phyloP scores from a whole-genome alignment of 2,113 vertebrate genomes.

The Corydoras maculifer region DNA sequence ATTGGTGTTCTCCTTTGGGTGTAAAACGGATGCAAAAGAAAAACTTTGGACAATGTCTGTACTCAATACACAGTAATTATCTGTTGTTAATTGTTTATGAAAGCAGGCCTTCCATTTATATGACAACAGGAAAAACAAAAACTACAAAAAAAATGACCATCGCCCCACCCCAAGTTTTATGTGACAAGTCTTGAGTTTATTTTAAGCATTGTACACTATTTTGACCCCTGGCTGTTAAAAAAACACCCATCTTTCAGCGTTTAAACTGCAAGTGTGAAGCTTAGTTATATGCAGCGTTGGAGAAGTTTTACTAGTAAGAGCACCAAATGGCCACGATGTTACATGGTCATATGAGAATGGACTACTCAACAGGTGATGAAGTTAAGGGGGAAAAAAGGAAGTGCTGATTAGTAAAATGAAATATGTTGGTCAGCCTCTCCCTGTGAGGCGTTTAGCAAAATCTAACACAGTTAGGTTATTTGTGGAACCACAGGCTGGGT shows the following conservation, averaged over 20 bases:
- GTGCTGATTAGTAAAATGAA: not conserved
- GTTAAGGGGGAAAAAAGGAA: not conserved
- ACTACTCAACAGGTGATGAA: conserved; percentile 6
- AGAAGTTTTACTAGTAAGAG: conserved; percentile 4
- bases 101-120: no score
- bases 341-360: not conserved
- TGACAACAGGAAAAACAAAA: no score
- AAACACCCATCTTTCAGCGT: not conserved
- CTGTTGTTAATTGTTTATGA: no score
- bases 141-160: no score
- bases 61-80: no score
- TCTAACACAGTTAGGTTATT: conserved; percentile 1
- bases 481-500: not conserved
- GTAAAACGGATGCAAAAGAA: no score
- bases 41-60: no score
- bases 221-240: not conserved
- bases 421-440: not conserved
- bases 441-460: not conserved
- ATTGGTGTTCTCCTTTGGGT: no score
- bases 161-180: no score
- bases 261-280: conserved; percentile 5
- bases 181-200: no score
- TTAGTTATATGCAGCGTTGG: conserved; percentile 16
- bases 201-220: not conserved
- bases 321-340: conserved; percentile 8